phyloP scores from a whole-genome alignment of 2,888 invertebrate species.

The Lissocephala sabroskyi region DNA sequence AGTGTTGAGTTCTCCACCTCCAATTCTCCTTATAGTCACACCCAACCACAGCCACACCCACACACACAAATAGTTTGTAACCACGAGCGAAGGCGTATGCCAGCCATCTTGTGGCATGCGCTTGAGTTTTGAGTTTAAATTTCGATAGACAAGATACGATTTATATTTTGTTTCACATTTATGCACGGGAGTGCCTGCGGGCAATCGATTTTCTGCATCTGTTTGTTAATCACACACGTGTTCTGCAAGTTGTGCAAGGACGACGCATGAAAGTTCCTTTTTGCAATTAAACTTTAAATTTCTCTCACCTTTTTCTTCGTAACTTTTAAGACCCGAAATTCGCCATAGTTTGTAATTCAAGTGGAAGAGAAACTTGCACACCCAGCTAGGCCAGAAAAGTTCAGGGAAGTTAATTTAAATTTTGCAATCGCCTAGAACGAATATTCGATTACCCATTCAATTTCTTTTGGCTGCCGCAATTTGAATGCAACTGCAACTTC shows the following conservation, averaged over 20 bases:
- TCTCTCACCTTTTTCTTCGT: constrained; percentile 9
- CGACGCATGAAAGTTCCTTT: not conserved
- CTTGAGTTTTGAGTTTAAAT: no score
- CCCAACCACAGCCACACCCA: constrained; percentile 19
- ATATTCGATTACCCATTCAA: no score
- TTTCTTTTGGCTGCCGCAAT: constrained; percentile 8
- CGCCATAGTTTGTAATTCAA: constrained; percentile 54
- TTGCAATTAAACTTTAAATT: no score
- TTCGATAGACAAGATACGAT: no score
- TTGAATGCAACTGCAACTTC: constrained; percentile 12
- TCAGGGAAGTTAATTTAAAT: constrained; percentile 63
- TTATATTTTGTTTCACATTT: not conserved
- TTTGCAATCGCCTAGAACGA: constrained; percentile 7
- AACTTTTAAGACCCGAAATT: constrained; percentile 4
- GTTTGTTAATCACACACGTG: not conserved
- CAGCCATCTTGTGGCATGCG: constrained; percentile 22
- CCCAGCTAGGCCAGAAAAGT: constrained; percentile 15
- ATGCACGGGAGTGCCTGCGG: not conserved
- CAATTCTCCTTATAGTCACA: constrained; percentile 16
- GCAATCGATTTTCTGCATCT: constrained; percentile 25
- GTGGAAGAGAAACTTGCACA: constrained; percentile 31
- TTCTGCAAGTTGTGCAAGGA: not conserved
- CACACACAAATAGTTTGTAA: not conserved
- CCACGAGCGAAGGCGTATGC: constrained; percentile 27
- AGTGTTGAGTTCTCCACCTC: constrained; percentile 20